A percentile compares a stretch with the other conserved stretches of the same genome.
phyloP scores from a whole-genome alignment of 2,888 invertebrate genomes.

The Tetranychus piercei region DNA sequence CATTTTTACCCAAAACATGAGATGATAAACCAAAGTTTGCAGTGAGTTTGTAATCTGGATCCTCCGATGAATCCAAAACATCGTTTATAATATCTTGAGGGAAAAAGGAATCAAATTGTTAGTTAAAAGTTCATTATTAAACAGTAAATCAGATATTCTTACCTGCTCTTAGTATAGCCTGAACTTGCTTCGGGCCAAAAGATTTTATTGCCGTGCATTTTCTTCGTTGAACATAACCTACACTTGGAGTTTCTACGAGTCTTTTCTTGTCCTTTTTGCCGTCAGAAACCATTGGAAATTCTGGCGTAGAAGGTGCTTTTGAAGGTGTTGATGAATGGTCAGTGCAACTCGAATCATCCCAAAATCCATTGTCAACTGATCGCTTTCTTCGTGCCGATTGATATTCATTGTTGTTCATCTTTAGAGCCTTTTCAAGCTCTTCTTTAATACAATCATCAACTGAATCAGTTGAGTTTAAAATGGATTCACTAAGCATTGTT shows the following conservation, averaged over 20 bases:
- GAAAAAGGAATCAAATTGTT: neutral
- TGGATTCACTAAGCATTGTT: neutral
- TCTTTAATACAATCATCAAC: neutral
- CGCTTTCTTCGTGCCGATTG: neutral
- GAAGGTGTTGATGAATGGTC: neutral
- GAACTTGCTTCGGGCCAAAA: conserved; percentile 17
- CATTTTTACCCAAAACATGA: conserved; percentile 24
- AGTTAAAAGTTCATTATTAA: neutral
- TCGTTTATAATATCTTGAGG: conserved; percentile 16
- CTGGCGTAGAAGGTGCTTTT: neutral
- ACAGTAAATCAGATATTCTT: neutral
- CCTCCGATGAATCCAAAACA: conserved; percentile 21
- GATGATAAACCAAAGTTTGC: conserved; percentile 23
- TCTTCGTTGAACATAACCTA: conserved; percentile 9
- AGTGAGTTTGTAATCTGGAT: conserved; percentile 24
- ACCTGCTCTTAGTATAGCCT: conserved; percentile 16
- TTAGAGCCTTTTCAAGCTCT: neutral
- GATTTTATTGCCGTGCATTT: conserved; percentile 16
- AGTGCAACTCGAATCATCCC: conserved; percentile 5
- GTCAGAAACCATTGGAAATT: conserved; percentile 8
- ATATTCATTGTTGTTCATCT: neutral
- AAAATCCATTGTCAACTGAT: neutral
- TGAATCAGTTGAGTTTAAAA: neutral
- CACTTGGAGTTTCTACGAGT: neutral
- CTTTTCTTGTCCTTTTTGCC: neutral